These are phyloP conservation scores for Oxystoma pomonae DNA, from an alignment of 2,888 invertebrate species.

Conservation along the genomic window DNA sequence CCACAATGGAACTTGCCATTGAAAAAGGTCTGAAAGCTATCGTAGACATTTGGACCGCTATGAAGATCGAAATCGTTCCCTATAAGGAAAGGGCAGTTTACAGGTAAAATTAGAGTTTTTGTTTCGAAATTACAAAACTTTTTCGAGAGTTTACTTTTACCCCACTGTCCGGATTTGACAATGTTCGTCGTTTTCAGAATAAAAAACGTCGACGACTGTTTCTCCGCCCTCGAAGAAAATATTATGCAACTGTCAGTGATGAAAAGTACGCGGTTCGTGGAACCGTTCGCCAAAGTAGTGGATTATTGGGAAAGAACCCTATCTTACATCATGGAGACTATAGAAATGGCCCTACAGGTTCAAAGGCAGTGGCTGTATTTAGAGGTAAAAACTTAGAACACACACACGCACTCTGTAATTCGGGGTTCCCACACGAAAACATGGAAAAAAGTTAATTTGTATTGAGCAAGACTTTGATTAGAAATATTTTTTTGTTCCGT, in stretches of 20 bases:
- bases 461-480: too few relatives aligned
- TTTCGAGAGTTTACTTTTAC: too few relatives aligned
- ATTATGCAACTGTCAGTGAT: constrained; percentile 79
- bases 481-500: too few relatives aligned
- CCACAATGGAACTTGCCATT: constrained; percentile 84
- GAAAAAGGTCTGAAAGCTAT: constrained; percentile 76
- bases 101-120: constrained; percentile 37
- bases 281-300: constrained; percentile 78
- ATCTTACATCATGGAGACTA: constrained; percentile 75
- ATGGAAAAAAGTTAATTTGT: too few relatives aligned
- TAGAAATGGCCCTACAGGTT: constrained; percentile 75
- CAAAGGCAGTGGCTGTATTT: constrained; percentile 84
- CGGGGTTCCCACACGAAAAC: too few relatives aligned
- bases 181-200: constrained; percentile 62
- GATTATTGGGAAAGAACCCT: constrained; percentile 84
- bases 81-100: constrained; percentile 60
- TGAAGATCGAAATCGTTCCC: constrained; percentile 67
- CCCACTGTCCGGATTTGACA: too few relatives aligned
- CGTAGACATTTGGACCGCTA: constrained; percentile 64
- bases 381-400: too few relatives aligned
- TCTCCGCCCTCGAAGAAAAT: constrained; percentile 77
- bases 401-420: too few relatives aligned
- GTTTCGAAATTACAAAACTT: too few relatives aligned
- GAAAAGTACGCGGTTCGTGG: constrained; percentile 84
- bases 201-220: constrained; percentile 73